Percentiles rank a stretch among this genome's conserved stretches.
phyloP scores from a whole-genome alignment of 2,888 invertebrate genomes.

The Clostera curtula region DNA sequence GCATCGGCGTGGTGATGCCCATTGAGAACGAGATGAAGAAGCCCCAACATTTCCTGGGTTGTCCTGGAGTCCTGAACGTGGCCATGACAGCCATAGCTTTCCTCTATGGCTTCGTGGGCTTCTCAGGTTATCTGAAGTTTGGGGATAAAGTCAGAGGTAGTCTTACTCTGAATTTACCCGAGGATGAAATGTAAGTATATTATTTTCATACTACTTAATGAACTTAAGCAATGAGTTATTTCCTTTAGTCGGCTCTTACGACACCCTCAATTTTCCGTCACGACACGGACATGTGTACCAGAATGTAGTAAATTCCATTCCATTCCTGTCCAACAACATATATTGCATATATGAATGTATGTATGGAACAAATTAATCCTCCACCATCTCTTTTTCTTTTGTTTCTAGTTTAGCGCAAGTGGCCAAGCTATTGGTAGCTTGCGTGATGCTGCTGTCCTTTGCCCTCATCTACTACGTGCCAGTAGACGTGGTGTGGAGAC shows the following conservation, averaged over 20 bases:
- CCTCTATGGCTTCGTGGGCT: slow-evolving; percentile 88
- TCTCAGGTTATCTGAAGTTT: slow-evolving; percentile 91
- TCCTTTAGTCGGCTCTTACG: no score
- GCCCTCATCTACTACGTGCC: slow-evolving; percentile 96
- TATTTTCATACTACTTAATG: not conserved
- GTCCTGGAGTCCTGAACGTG: slow-evolving; percentile 89
- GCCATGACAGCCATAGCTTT: slow-evolving; percentile 88
- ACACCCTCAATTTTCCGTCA: no score
- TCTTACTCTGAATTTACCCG: slow-evolving; percentile 88
- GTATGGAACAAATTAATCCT: no score
- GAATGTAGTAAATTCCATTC: no score
- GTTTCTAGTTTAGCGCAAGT: slow-evolving; percentile 79
- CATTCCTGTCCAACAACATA: no score
- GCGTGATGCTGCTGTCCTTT: slow-evolving; percentile 93
- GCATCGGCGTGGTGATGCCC: slow-evolving; percentile 94
- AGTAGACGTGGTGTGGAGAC: slow-evolving; percentile 90
- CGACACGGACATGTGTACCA: no score
- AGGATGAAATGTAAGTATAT: slow-evolving; percentile 79
- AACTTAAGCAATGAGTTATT: no score
- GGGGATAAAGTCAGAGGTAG: slow-evolving; percentile 83
- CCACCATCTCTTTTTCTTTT: slow-evolving; percentile 6
- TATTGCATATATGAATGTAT: no score
- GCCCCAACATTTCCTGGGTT: slow-evolving; percentile 86
- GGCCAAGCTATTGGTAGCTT: slow-evolving; percentile 88
- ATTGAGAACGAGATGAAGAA: slow-evolving; percentile 94